Base-by-base conservation (phyloP, 2,888 invertebrate species). In the Hemicrepidius hirtus region DNA sequence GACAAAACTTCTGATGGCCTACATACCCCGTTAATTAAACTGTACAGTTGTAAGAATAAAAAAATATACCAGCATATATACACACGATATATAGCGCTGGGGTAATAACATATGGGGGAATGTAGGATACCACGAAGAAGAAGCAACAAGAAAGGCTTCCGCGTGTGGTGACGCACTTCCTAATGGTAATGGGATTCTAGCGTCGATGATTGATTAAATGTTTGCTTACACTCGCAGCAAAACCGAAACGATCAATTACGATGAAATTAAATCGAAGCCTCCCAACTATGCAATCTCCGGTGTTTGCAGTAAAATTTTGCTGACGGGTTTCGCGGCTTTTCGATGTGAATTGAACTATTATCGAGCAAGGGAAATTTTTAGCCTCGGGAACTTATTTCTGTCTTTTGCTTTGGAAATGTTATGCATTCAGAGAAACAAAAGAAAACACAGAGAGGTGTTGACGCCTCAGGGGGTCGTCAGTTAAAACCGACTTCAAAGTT, bases 181-280 rank as follows among this genome's bases (percentile, higher is more conserved):
- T 57, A 53, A 41, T 13, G 18, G 55, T 66, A 66, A 66, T 66
- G 57, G 66, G 55, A 66, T 66, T 66, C 66, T 57, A 57, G 55
- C 66, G 55, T 66, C 57, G 53, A 44, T 66, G 66, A 66, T 66
- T 66, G 66, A 66, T 66, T 66, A 57, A 55, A 66, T 55, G 55
- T 55, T 65, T 66, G 44, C 32, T 28, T 57, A 66, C 53, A 55
- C 53, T 66, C 24, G 40, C 13, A 16, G 20, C 41, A 32, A 66
- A 66, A 66, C 66, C 40, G 41, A 55, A 66, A 55, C 57, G 66
- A 55, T 66, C 66, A 66, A 46, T 63, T 46, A 46, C 44, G 5
- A 63, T 63, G 16, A 66, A 66, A 44, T 57, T 57, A 66, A 57
- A 28, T 55, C 21, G 41, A 44, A 66, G 40, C 66, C 55, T 44